phyloP scores from a whole-genome alignment of 2,797 vertebrate genomes.

The Artibeus lituratus region DNA sequence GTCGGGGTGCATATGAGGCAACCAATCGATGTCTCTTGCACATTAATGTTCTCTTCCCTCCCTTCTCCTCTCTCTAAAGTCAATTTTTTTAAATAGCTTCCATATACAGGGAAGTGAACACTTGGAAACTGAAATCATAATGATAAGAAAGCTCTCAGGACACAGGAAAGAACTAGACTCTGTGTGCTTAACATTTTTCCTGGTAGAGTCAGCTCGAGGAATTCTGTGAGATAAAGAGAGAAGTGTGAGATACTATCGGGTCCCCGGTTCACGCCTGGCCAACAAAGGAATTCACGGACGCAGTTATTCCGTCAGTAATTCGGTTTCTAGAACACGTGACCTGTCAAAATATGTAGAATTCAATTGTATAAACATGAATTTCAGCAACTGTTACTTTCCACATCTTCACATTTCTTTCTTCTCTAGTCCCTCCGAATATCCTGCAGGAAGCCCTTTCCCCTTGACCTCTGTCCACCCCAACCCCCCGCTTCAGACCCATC shows the following conservation, averaged over 20 bases:
- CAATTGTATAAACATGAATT: not conserved
- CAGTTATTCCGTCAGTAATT: not conserved
- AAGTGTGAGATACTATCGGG: rapidly evolving
- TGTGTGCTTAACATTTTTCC: not conserved
- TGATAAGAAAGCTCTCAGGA: not conserved
- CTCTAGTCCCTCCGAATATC: not conserved
- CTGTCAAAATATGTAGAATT: not conserved
- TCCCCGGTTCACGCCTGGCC: not conserved
- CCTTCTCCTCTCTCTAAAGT: not conserved
- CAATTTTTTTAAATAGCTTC: not conserved
- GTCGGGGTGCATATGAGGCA: not conserved
- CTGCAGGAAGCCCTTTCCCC: not conserved
- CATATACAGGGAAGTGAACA: not conserved
- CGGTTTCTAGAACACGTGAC: not conserved
- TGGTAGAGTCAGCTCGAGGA: not conserved
- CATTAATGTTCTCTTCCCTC: not conserved
- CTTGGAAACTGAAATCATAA: not conserved
- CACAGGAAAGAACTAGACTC: not conserved
- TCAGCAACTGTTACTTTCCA: not conserved
- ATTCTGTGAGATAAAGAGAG: not conserved
- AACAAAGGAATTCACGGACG: not conserved
- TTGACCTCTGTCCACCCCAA: rapidly evolving
- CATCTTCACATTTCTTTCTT: not conserved
- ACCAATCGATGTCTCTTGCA: not conserved
- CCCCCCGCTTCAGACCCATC: too few species aligned